Evolutionary conservation across 2,113 vertebrate species (phyloP).

Genomic region (Opisthocomus hoazin): DNA sequence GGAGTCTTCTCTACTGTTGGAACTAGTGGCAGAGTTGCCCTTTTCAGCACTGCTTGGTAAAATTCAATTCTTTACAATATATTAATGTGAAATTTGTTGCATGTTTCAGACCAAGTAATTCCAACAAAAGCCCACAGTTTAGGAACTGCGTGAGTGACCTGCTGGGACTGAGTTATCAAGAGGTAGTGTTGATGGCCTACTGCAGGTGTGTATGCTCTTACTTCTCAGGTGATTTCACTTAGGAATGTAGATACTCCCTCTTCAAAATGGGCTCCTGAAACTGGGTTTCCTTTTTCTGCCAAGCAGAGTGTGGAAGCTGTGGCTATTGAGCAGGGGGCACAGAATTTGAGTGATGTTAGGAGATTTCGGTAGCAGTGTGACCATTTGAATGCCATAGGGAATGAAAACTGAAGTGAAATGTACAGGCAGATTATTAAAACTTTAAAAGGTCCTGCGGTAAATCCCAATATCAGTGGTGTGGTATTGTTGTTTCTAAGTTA

Average conservation of each 20-base stretch:
- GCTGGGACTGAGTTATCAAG: background rate
- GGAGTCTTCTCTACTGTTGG: background rate
- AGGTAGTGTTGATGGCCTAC: background rate
- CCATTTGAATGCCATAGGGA: rapidly evolving
- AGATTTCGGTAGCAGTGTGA: background rate
- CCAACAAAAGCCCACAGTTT: background rate
- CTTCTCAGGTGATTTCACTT: background rate
- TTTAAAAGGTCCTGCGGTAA: background rate
- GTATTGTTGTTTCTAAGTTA: background rate
- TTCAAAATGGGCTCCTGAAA: background rate
- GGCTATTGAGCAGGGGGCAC: background rate
- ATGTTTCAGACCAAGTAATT: background rate
- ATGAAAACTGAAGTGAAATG: background rate
- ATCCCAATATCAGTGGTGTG: background rate
- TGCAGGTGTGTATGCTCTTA: background rate
- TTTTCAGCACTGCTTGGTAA: background rate
- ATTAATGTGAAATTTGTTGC: rapidly evolving
- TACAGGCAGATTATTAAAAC: too few relatives aligned
- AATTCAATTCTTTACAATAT: background rate
- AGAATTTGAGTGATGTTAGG: background rate
- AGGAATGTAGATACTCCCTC: background rate
- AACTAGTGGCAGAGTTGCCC: background rate
- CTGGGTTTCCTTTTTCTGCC: background rate
- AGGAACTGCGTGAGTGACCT: background rate
- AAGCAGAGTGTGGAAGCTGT: background rate